Conservation (phyloP, 1,140 invertebrate genomes). For the Zaprionus lachaisei region DNA sequence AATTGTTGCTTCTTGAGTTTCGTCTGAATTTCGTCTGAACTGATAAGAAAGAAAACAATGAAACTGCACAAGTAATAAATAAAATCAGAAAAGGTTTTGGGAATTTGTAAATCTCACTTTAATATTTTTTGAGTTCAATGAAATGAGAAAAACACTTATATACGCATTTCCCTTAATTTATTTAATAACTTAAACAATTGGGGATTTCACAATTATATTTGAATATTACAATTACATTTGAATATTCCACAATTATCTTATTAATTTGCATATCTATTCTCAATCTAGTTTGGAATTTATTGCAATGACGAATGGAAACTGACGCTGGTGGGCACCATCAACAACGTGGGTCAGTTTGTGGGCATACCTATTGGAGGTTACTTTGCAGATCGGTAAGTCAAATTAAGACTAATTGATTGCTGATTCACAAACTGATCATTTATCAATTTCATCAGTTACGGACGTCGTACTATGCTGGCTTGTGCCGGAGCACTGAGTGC, state of each 20-base stretch:
- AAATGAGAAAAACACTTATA: too few relatives aligned
- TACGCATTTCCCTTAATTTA: too few relatives aligned
- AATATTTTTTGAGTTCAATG: too few relatives aligned
- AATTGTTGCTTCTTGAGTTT: neutral
- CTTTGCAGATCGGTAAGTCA: conserved; percentile 88
- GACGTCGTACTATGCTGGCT: conserved; percentile 87
- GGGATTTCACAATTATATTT: neutral
- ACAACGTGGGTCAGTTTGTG: conserved; percentile 89
- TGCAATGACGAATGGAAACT: conserved; percentile 89
- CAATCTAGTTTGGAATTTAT: conserved; percentile 86
- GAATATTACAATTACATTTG: too few relatives aligned
- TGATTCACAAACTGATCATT: neutral
- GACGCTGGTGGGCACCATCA: conserved; percentile 89
- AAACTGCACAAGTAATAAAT: neutral
- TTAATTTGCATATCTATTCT: conserved; percentile 19
- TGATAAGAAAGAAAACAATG: neutral
- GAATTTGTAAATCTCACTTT: too few relatives aligned
- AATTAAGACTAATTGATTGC: neutral
- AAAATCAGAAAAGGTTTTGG: too few relatives aligned
- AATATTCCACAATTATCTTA: neutral
- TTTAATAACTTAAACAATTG: too few relatives aligned
- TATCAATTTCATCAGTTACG: conserved; percentile 85
- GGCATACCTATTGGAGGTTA: conserved; percentile 88
- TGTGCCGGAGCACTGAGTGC: conserved; percentile 86
- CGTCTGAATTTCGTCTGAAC: neutral